These are phyloP conservation scores for Prionailurus viverrinus DNA, from an alignment of 2,113 vertebrate species.

Conservation along the genomic window DNA sequence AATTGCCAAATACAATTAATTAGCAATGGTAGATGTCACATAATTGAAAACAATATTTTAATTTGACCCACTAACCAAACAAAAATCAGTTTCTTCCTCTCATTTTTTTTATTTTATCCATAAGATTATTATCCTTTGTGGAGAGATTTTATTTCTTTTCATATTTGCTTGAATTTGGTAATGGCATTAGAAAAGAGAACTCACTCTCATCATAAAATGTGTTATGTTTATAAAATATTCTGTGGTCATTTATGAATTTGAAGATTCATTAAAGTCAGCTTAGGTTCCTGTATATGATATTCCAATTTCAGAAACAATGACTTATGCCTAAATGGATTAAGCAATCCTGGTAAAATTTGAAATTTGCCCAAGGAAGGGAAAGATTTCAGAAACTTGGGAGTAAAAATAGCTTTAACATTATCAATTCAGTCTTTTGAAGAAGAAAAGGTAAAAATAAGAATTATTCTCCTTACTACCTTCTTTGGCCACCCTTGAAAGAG, in stretches of 20 bases:
- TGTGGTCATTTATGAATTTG: not conserved
- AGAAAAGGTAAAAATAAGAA: not conserved
- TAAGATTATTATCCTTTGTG: not conserved
- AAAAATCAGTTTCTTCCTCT: not conserved
- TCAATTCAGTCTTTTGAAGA: not conserved
- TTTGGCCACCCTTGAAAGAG: not conserved
- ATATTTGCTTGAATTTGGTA: not conserved
- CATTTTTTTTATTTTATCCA: not conserved
- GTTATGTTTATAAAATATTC: slow-evolving; percentile 1
- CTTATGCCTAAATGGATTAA: not conserved
- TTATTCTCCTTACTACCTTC: not conserved
- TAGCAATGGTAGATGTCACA: not conserved
- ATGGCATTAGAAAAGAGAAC: not conserved
- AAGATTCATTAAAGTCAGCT: not conserved
- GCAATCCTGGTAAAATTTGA: not conserved
- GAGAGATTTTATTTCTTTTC: not conserved
- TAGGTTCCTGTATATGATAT: not conserved
- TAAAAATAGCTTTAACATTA: not conserved
- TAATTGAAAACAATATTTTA: slow-evolving; percentile 22
- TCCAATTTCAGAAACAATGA: not conserved
- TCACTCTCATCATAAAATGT: not conserved
- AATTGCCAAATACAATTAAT: slow-evolving; percentile 4
- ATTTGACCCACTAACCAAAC: not conserved
- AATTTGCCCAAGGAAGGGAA: not conserved
- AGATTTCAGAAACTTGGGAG: not conserved